Base-by-base conservation (phyloP, 2,113 vertebrate genomes). In the Lophotis ruficrista region DNA sequence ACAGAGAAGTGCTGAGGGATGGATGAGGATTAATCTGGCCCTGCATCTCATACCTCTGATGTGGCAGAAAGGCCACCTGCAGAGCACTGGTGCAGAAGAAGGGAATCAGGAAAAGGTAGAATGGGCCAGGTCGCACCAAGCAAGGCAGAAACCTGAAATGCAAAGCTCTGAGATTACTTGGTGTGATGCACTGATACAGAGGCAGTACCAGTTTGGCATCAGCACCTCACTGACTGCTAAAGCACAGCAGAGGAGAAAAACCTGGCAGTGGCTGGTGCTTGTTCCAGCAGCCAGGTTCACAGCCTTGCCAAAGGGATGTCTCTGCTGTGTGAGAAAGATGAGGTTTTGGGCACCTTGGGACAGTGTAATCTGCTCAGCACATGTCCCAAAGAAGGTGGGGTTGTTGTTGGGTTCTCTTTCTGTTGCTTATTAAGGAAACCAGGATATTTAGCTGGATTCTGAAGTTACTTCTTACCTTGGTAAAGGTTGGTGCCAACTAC, bases 321-420 rank as follows among this genome's bases (percentile, higher is more conserved):
- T 73, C 41, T 73, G 35, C 47, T 2, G 1, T 27, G 21, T 43
- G 30, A 56, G 11, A 7, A 82, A 58, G 60, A 24, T 21, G 18
- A 30, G 21, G 0, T 57, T 83, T 43, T 83, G 78, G 48, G 54
- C 24, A 51, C 31, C 23, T 17, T 20, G 84, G 25, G 38, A 60
- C 37, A 69, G 14, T 30, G 37, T 37, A 31, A 69, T 12, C 22
- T 53, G 83, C 54, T 70, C 68, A 84, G 22, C 61, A 33, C 3
- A 0, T 24, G 21, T 84, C 13, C 4, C 38, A n/a, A 2, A 19
- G 30, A 48, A 70, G 8, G 22, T 33, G 19, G 18, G 16, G 10
- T 28, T 64, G n/a, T 22, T 25, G n/a, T 22, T 25, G 38, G 7
- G 6, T 19, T 71, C 7, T 16, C 16, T 64, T 71, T 45, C 57